A percentile compares a stretch with the other conserved stretches of the same genome.
Evolutionary conservation across 2,888 invertebrate species (phyloP).

Genomic region (Torymus auratus): DNA sequence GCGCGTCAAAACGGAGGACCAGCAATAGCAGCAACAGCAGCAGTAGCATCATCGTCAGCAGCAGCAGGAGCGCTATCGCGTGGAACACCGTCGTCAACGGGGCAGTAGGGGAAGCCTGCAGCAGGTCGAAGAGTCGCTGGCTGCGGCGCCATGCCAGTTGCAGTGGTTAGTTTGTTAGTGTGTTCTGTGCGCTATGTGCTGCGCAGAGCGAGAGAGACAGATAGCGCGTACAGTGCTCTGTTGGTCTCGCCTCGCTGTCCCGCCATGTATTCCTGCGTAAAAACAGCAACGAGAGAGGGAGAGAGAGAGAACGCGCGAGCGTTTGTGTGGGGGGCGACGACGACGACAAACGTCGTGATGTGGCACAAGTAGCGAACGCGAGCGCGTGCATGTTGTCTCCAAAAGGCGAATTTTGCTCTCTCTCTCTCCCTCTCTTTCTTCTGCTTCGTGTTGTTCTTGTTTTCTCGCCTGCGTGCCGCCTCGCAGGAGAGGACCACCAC

Average conservation of each 20-base stretch:
- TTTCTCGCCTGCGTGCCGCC: no score
- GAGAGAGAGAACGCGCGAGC: not conserved
- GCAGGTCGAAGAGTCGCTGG: not conserved
- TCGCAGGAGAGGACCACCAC: no score
- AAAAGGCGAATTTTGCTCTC: no score
- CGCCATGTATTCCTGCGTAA: conserved; percentile 5
- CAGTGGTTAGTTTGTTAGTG: conserved; percentile 54
- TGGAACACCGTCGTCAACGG: not conserved
- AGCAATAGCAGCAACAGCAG: no score
- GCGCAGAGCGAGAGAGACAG: no score
- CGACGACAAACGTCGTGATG: conserved; percentile 35
- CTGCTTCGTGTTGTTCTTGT: no score
- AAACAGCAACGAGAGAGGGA: conserved; percentile 15
- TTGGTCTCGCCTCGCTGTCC: no score
- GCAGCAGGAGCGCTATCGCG: not conserved
- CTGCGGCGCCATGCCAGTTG: conserved; percentile 58
- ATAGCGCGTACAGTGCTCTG: no score
- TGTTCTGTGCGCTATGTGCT: not conserved
- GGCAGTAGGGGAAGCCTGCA: no score
- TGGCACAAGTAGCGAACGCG: conserved; percentile 26
- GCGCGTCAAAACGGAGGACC: no score
- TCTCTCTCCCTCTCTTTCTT: no score
- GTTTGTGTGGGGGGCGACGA: not conserved
- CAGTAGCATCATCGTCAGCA: no score
- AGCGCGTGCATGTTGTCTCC: not conserved